These are phyloP conservation scores for Damaliscus lunatus DNA, from an alignment of 2,113 vertebrate species.

Conservation along the genomic window DNA sequence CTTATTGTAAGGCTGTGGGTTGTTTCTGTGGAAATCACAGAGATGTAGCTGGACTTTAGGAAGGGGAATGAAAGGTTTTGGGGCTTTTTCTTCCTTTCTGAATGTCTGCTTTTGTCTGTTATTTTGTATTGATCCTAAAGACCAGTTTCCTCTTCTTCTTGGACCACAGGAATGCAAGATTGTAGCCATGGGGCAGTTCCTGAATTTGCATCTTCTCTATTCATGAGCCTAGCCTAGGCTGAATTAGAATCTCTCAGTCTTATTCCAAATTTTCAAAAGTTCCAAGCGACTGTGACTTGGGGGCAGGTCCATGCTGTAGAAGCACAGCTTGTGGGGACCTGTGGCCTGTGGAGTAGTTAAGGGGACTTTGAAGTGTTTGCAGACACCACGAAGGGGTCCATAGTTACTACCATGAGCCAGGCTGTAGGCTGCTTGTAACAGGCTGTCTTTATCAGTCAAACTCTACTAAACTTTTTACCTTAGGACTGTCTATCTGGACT, in stretches of 20 bases:
- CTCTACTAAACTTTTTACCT: not conserved
- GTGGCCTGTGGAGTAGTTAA: not conserved
- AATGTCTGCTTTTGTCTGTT: not conserved
- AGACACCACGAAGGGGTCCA: not conserved
- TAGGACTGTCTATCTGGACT: not conserved
- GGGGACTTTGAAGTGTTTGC: not conserved
- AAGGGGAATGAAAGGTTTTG: not conserved
- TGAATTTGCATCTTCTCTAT: not conserved
- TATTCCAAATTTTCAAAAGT: not conserved
- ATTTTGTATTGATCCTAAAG: not conserved
- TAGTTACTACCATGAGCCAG: not conserved
- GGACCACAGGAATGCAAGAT: not conserved
- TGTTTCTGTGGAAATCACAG: not conserved
- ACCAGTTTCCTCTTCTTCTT: not conserved
- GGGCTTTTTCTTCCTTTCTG: not conserved
- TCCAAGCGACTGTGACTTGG: not conserved
- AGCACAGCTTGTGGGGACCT: too few species aligned
- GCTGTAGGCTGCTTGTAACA: not conserved
- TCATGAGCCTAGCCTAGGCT: not conserved
- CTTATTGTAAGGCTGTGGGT: not conserved
- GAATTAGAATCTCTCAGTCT: not conserved
- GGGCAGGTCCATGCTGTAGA: not conserved
- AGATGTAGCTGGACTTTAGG: not conserved
- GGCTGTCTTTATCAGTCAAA: not conserved
- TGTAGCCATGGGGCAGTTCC: not conserved